phyloP scores from a whole-genome alignment of 2,113 vertebrate species.

The Charina bottae region DNA sequence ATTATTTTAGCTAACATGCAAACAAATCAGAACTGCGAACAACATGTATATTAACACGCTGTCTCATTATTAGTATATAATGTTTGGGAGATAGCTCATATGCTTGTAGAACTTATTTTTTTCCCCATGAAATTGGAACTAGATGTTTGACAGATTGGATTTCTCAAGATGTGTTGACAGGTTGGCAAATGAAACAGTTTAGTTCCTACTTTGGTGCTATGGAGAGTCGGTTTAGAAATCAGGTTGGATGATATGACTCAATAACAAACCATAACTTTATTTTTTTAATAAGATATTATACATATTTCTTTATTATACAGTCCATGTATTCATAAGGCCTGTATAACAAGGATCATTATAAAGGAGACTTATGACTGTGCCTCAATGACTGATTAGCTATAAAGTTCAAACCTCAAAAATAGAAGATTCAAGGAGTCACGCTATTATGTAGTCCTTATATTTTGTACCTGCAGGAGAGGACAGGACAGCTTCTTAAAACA shows the following conservation, averaged over 20 bases:
- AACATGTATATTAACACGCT: constrained; percentile 20
- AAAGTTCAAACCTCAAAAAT: no score
- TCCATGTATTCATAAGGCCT: background rate
- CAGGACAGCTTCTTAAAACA: no score
- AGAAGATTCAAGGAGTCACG: no score
- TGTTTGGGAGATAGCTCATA: background rate
- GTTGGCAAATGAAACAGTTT: constrained; percentile 25
- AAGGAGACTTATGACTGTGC: background rate
- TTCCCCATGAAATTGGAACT: background rate
- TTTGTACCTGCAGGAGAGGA: no score
- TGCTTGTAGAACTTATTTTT: background rate
- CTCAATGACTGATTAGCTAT: no score
- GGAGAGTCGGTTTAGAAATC: no score
- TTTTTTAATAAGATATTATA: background rate
- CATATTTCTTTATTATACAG: background rate
- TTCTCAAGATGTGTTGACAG: background rate
- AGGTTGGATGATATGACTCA: background rate
- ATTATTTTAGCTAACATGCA: constrained; percentile 1
- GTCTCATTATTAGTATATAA: background rate
- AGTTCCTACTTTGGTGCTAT: background rate
- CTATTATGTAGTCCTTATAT: no score
- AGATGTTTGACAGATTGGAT: constrained; percentile 7
- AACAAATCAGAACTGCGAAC: background rate
- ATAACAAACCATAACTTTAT: background rate
- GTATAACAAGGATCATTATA: background rate